Evolutionary conservation across 2,113 vertebrate species (phyloP), one percentile per base, ranked within the genome.

Genomic region (Odocoileus hemionus): DNA sequence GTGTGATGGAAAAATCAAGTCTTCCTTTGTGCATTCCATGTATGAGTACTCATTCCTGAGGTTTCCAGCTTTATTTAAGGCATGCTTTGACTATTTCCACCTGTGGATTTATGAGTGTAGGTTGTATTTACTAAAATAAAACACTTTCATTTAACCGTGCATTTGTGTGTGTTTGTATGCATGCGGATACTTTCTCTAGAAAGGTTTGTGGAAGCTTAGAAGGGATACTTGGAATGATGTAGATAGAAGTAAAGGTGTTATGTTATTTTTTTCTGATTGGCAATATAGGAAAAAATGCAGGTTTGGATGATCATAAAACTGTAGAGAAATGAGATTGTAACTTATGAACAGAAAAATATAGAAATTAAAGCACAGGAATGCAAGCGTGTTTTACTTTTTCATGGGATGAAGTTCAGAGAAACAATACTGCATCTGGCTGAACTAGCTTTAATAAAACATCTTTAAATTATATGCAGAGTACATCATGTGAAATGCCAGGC

Each of bases 361-460:
- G 12, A 17, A 79, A 52, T 28, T 52, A 89, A 47, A 57, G 28
- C 17, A 82, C 23, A 93, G 25, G 4, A 82, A 83, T 70, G 64
- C 30, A 97, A 17, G 3, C 14, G 39, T 86, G 82, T 74, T 97
- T 91, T 85, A 84, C 58, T 92, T 89, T 96, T 88, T 79, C 76
- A 78, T 93, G 79, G 80, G 5, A 57, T n/a, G 30, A 86, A 90
- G 88, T 94, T 94, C 25, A 89, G 21, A 92, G 64, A 95, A 92
- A 89, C 86, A 52, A 45, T 86, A 61, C 50, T 85, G 60, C 36
- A 12, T 64, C 28, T 52, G 47, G 9, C 14, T 89, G 39, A 97
- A 93, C 89, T 94, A 74, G 67, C 47, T 91, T 97, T 94, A 94
- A 83, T 97, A 95, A 97, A 97, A 87, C 28, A 94, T 5, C 15